These are phyloP conservation scores for Leptinotarsa tumamoca DNA, from an alignment of 2,888 invertebrate species.

Conservation along the genomic window DNA sequence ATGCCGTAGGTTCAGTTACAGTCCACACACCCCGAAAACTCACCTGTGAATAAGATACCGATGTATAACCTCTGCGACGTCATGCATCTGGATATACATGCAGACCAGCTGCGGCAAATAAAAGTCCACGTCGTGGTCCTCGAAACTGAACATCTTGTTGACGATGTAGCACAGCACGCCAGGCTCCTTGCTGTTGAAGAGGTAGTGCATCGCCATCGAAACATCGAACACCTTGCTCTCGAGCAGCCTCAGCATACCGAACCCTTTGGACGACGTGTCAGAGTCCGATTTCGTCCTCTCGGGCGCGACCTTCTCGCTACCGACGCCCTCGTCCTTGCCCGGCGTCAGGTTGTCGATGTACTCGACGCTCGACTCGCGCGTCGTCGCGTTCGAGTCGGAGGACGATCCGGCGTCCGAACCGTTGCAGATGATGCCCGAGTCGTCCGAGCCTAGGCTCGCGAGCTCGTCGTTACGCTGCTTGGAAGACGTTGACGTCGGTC, in stretches of 20 bases:
- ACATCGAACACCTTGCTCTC: constrained; percentile 98
- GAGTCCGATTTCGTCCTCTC: constrained; percentile 11
- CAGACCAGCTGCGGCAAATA: constrained; percentile 98
- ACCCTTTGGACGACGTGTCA: constrained; percentile 59
- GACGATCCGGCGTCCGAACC: constrained; percentile 71
- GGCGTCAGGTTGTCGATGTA: constrained; percentile 68
- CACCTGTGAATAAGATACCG: constrained; percentile 85
- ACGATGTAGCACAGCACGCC: constrained; percentile 98
- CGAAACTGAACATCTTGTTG: constrained; percentile 96
- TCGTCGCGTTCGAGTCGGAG: constrained; percentile 62
- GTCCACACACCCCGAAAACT: constrained; percentile 43
- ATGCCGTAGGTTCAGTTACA: not conserved
- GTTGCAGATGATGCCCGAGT: constrained; percentile 78
- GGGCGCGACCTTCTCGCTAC: constrained; percentile 53
- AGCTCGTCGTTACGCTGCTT: constrained; percentile 70
- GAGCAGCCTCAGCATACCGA: constrained; percentile 87
- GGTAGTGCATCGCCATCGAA: constrained; percentile 97
- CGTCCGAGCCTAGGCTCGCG: constrained; percentile 80
- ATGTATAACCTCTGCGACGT: constrained; percentile 93
- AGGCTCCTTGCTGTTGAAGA: constrained; percentile 98
- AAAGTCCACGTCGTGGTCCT: constrained; percentile 92
- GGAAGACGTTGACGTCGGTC: constrained; percentile 61
- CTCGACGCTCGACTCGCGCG: constrained; percentile 69
- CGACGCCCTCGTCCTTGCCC: constrained; percentile 40
- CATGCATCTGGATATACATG: constrained; percentile 98